These are phyloP conservation scores for Electrona antarctica DNA, from an alignment of 2,113 vertebrate species.

Conservation along the genomic window DNA sequence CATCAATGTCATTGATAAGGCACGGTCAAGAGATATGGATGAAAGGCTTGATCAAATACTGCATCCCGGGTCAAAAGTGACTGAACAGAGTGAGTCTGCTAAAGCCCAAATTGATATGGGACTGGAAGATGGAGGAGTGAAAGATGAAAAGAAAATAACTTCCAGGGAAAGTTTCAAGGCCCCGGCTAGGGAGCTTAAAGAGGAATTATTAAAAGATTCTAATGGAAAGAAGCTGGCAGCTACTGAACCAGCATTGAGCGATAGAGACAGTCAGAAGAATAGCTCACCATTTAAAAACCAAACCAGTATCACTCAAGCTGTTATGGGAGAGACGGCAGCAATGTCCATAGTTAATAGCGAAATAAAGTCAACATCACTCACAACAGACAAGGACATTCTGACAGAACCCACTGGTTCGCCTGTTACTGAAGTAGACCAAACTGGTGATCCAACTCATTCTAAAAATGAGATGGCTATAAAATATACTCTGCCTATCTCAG, in stretches of 20 bases:
- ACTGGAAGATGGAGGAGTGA: not conserved
- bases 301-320: not conserved
- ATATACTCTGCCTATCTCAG: slow-evolving; percentile 7
- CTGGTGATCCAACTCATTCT: not conserved
- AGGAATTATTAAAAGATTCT: not conserved
- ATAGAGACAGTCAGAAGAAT: not conserved
- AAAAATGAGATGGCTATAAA: slow-evolving; percentile 4
- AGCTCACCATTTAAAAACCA: slow-evolving; percentile 1
- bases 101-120: not conserved
- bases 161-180: not conserved
- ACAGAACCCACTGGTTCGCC: not conserved
- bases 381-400: not conserved
- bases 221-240: not conserved
- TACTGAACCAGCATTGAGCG: slow-evolving; percentile 11
- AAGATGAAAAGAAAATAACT: slow-evolving; percentile 26
- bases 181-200: not conserved
- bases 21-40: not conserved
- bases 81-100: not conserved
- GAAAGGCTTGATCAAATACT: slow-evolving; percentile 14
- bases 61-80: not conserved
- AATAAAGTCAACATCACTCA: slow-evolving; percentile 5
- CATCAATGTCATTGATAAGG: slow-evolving; percentile 3
- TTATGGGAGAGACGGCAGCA: not conserved
- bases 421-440: not conserved
- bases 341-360: not conserved